Conservation (phyloP, 2,888 invertebrate species). For the Chouioia cunea region DNA sequence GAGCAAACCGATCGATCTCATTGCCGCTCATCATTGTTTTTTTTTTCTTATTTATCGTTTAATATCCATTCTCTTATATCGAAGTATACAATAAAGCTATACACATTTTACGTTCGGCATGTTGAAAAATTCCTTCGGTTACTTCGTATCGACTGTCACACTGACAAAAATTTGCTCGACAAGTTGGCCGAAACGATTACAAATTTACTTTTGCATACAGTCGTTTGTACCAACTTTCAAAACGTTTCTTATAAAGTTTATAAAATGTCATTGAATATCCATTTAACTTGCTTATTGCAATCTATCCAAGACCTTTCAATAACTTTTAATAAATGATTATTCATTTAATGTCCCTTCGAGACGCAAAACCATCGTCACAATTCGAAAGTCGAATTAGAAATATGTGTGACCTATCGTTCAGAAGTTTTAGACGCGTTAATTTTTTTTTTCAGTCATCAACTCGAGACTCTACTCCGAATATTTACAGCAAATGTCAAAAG, state of each 20-base stretch:
- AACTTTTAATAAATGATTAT: constrained; percentile 23
- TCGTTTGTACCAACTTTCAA: no score
- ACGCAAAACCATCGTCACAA: constrained; percentile 1
- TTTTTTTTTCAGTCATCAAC: constrained; percentile 13
- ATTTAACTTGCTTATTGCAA: no score
- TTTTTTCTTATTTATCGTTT: neutral
- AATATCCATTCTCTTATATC: constrained; percentile 33
- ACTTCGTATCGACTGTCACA: constrained; percentile 38
- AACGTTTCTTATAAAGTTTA: no score
- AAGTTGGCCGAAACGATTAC: no score
- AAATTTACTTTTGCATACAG: no score
- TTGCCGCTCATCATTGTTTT: constrained; percentile 13
- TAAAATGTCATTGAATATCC: no score
- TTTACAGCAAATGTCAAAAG: constrained; percentile 28
- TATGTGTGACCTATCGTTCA: neutral
- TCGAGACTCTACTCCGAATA: constrained; percentile 22
- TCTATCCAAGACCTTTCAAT: constrained; percentile 26
- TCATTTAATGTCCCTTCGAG: neutral
- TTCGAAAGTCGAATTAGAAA: no score
- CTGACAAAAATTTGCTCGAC: constrained; percentile 36
- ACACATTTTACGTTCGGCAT: constrained; percentile 57
- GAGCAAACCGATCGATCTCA: constrained; percentile 39
- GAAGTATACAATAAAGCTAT: constrained; percentile 56
- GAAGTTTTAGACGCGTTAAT: constrained; percentile 16
- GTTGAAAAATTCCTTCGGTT: constrained; percentile 54